Base-by-base conservation (phyloP, 2,888 invertebrate genomes). In the Stenodema calcarata region DNA sequence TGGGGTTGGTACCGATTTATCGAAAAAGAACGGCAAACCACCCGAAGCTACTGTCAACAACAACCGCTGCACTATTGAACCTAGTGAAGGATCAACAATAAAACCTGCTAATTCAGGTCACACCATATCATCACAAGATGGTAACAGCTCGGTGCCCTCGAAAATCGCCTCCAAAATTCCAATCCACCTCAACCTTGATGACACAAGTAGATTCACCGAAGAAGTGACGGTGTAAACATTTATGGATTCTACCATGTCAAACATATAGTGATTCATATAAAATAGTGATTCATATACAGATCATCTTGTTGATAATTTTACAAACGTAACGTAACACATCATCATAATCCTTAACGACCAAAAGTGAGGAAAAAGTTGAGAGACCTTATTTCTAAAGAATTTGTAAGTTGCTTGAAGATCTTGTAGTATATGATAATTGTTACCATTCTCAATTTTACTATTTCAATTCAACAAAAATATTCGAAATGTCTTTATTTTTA, bases 171-270 rank as follows among this genome's bases (percentile, higher is more conserved):
- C 50, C 1, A 87, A 85, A 62, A 86, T 87, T 28, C 80, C 87
- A 23, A 95, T 95, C 90, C 94, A 95, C 89, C 95, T 96, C 89
- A 95, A 95, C 91, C 92, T 95, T 90, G 95, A 95, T 90, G 95
- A 95, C 91, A 95, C 95, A 90, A 95, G 94, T 91, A 93, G 95
- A 90, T 95, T 95, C 91, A 95, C 95, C 73, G 95, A 96, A 91
- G 96, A 96, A 91, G 95, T 96, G 88, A 95, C 95, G 80, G 96
- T 96, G 89, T 95, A 90, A 90, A 80, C 30, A 41, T n/a, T 73
- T 11, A 28, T 18, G 23, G 18, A 47, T 47, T 12, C 16, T 47
- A 47, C 47, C 12, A 12, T 47, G 7, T 47, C 47, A 16, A 47
- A 16, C 3, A 4, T 47, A 16, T 47, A 47, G 1, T 2, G 6